A percentile compares a stretch with the other conserved stretches of the same genome.
Conservation (phyloP, 2,113 vertebrate species). For the Cyphomyrus discorhynchus region DNA sequence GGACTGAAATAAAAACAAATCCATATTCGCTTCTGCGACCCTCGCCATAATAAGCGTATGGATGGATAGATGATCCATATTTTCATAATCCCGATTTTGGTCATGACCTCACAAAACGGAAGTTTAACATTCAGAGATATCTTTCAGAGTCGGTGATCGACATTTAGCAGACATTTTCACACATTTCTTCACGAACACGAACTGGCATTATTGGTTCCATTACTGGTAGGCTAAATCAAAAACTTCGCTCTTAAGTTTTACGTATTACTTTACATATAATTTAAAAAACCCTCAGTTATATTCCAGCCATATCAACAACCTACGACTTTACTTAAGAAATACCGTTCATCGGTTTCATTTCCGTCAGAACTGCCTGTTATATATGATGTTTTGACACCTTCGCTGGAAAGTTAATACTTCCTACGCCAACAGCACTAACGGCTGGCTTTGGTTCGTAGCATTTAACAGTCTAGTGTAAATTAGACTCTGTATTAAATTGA, state of each 20-base stretch:
- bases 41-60: not conserved
- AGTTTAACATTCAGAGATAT: not conserved
- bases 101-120: not conserved
- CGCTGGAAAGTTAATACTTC: not conserved
- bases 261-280: not conserved
- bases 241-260: not conserved
- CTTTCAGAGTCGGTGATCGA: not conserved
- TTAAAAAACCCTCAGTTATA: not conserved
- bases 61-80: not conserved
- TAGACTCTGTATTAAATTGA: not conserved
- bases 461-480: not conserved
- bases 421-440: not conserved
- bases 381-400: not conserved
- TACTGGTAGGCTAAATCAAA: not conserved
- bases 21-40: not conserved
- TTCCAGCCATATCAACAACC: not conserved
- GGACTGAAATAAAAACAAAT: not conserved
- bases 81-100: not conserved
- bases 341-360: not conserved
- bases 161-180: not conserved
- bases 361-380: not conserved
- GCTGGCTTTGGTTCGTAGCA: not conserved
- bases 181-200: not conserved
- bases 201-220: not conserved
- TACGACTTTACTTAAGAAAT: not conserved